Percentiles rank a stretch among this genome's conserved stretches.
Evolutionary conservation across 2,113 vertebrate genomes (phyloP).

Genomic region (Murina feae): DNA sequence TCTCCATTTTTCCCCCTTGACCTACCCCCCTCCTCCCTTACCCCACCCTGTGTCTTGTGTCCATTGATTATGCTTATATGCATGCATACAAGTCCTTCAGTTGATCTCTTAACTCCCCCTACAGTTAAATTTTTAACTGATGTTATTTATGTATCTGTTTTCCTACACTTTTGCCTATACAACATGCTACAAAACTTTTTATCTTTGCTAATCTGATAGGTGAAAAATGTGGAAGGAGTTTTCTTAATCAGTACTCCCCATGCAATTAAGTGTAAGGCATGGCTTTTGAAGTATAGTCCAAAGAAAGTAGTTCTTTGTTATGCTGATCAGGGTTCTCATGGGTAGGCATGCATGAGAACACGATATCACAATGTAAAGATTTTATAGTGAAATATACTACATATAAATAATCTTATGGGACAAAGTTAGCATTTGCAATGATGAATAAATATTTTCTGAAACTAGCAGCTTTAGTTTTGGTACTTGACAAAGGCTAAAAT

Average conservation of each 20-base stretch:
- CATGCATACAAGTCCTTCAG: too few relatives aligned
- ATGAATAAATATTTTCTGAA: not conserved
- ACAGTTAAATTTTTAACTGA: not conserved
- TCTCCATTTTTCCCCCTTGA: too few relatives aligned
- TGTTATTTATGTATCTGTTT: not conserved
- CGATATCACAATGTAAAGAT: not conserved
- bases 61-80: too few relatives aligned
- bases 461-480: not conserved
- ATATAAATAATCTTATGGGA: not conserved
- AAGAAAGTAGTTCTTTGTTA: not conserved
- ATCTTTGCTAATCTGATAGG: not conserved
- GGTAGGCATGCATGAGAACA: not conserved
- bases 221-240: not conserved
- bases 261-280: not conserved
- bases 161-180: not conserved
- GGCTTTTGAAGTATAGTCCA: not conserved
- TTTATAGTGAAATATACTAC: not conserved
- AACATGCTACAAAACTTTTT: not conserved
- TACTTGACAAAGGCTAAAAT: not conserved
- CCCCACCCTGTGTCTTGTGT: too few relatives aligned
- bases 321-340: not conserved
- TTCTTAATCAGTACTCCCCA: not conserved
- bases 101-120: too few relatives aligned
- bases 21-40: too few relatives aligned
- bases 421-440: not conserved